Percentiles rank a stretch among this genome's conserved stretches.
Conservation (phyloP, 2,113 vertebrate genomes). For the Phycodurus eques region DNA sequence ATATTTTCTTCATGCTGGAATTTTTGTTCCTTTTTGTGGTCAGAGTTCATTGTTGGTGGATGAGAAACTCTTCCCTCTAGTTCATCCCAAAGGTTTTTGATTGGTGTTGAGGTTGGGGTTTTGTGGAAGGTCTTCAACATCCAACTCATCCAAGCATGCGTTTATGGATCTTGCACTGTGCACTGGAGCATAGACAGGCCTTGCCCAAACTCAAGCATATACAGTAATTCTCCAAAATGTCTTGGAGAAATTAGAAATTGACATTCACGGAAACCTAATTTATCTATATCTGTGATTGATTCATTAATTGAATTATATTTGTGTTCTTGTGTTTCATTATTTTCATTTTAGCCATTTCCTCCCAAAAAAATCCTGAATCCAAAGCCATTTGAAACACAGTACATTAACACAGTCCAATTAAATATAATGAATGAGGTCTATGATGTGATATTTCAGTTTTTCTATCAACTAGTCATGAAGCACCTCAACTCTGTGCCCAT, state of each 20-base stretch:
- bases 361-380: background rate
- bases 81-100: too few relatives aligned
- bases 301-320: background rate
- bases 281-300: too few relatives aligned
- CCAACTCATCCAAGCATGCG: background rate
- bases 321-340: background rate
- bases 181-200: too few relatives aligned
- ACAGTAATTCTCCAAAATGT: too few relatives aligned
- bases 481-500: constrained; percentile 9
- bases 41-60: too few relatives aligned
- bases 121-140: background rate
- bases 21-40: too few relatives aligned
- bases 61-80: too few relatives aligned
- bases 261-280: too few relatives aligned
- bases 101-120: too few relatives aligned
- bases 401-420: background rate
- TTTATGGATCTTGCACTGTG: background rate
- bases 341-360: background rate
- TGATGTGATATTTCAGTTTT: background rate
- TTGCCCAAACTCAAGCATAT: too few relatives aligned
- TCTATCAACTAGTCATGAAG: background rate
- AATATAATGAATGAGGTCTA: background rate
- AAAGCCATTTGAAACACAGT: background rate
- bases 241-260: too few relatives aligned
- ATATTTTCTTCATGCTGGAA: background rate